Conservation (phyloP, 1,140 invertebrate species). For the Armadillidium nasatum region DNA sequence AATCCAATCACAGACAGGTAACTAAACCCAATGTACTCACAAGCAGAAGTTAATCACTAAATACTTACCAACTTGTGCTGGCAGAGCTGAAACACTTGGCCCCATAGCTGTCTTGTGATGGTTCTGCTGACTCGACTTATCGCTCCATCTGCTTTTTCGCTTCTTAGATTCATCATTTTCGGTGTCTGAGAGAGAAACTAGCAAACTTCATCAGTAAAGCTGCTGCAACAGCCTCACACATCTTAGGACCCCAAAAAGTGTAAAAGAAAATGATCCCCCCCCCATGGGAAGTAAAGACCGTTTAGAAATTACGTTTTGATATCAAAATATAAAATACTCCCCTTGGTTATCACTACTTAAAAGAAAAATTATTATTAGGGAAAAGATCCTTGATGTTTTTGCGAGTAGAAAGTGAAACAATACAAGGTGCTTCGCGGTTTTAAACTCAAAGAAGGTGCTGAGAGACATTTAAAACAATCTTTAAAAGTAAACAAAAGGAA, state of each 20-base stretch:
- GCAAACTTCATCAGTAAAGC: conserved; percentile 12
- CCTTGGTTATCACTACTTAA: too few species aligned
- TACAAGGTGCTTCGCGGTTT: too few species aligned
- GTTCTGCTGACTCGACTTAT: neutral
- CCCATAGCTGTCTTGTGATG: neutral
- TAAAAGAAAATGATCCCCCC: neutral
- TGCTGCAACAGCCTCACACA: neutral
- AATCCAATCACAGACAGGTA: too few species aligned
- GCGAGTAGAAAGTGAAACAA: too few species aligned
- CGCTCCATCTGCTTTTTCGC: neutral
- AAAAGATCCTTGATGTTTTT: too few species aligned
- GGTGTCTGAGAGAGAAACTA: conserved; percentile 2
- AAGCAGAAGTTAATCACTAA: neutral
- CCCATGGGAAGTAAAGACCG: neutral
- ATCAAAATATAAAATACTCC: too few species aligned
- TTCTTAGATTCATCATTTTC: neutral
- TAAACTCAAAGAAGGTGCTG: too few species aligned
- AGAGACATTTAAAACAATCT: too few species aligned
- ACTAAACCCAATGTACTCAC: too few species aligned
- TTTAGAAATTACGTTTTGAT: neutral
- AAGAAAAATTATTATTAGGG: too few species aligned
- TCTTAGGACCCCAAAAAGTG: neutral
- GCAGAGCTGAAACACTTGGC: neutral
- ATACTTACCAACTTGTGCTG: neutral
- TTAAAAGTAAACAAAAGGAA: too few species aligned